Evolutionary conservation across 2,888 invertebrate genomes (phyloP), one percentile per base, ranked within the genome.

Genomic region (Oligia fasciuncula): DNA sequence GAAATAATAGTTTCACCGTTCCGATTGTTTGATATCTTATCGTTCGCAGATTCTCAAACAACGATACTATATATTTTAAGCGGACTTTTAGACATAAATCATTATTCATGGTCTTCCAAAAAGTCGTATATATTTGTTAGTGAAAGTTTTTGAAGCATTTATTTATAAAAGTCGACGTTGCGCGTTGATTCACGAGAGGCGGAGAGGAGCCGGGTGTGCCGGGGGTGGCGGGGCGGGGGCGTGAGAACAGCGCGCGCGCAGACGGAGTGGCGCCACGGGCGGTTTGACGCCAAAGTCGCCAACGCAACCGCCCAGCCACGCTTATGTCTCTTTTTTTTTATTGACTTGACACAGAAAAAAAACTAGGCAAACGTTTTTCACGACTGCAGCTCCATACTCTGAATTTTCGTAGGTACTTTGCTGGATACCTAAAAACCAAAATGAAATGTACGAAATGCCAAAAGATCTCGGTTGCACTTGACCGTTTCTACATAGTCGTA

Each of bases 221-320:
- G 84, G 81, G 80, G 86, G 87, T 79, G 75, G 87, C 80, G 90
- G 90, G 86, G 88, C 85, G 87, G 88, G 87, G 90, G 94, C 94
- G 94, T 94, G 95, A 92, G 96, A 94, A 94, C 91, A 80, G 80
- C 88, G 91, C 91, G 88, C 86, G 86, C 91, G 89, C 94, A 96
- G 96, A 96, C 96, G 91, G 94, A 93, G 91, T 94, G 96, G 95
- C 96, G 96, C 96, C 95, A 94, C 92, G 89, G 94, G 94, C 94
- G 91, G 90, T 93, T 91, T 88, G 81, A 87, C 92, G 92, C 93
- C 93, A 35, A 35, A 2, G 35, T 35, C 35, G 92, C 93, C 93
- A 91, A 92, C 93, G 89, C 88, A 75, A 43, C 80, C 76, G 43
- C 72, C 65, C 73, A 57, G 40, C 17, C 43, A 78, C 17, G 51